Evolutionary conservation across 2,888 invertebrate species (phyloP), one percentile per base, ranked within the genome.

Genomic region (Eremobia ochroleuca): DNA sequence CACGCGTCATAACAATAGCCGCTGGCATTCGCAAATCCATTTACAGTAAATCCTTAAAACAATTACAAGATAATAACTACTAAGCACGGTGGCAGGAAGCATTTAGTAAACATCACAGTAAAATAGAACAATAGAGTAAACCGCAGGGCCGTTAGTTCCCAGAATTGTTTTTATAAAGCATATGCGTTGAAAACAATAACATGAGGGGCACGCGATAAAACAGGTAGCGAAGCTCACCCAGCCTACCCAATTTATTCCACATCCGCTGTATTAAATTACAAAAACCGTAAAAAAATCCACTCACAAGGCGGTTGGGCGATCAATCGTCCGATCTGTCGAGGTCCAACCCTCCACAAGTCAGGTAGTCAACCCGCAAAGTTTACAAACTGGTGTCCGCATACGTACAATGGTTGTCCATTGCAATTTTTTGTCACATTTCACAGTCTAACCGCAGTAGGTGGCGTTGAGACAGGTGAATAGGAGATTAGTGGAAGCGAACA

Each of bases 391-490:
- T 88, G 92, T 92, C 93, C 93, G 87, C 92, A 89, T 88, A 88
- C 83, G 84, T 87, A 94, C 94, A 94, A 94, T 92, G 91, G 92
- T 89, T 87, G 91, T 91, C 93, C 95, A 95, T 96, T 96, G 96
- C 96, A 94, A 95, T 96, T 96, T 96, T 96, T 96, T 96, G 95
- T 96, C 96, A 96, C 96, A 96, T 96, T 96, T 95, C 96, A 96
- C 95, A 94, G 96, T 94, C 92, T 89, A 92, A 94, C 95, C 94
- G 92, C 95, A 94, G 92, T 92, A 91, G 92, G 94, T 94, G 93
- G 93, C 92, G 88, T 91, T 87, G 90, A 92, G 89, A 94, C 95
- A 95, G 95, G 95, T 96, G 96, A 95, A 95, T 94, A 94, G 94
- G 87, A 93, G 95, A 96, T 96, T 95, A 95, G 93, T 94, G 91